Evolutionary conservation across 2,113 vertebrate genomes (phyloP).

Genomic region (Ceyx cyanopectus): DNA sequence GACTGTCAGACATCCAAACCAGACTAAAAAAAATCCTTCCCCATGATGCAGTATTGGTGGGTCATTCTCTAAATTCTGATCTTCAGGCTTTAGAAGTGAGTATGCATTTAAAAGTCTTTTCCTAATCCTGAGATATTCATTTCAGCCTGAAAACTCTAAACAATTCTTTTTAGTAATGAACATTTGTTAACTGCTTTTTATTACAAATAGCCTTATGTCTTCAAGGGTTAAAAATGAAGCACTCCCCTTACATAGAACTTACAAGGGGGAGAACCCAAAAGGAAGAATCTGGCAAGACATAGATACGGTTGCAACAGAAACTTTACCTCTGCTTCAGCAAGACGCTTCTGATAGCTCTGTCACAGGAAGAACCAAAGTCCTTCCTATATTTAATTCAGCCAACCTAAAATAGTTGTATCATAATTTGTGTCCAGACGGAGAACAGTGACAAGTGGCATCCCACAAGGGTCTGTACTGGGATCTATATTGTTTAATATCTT

Average conservation of each 20-base stretch:
- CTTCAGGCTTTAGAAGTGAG: conserved; percentile 86
- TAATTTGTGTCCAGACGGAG: not conserved
- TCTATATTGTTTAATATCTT: too few species aligned
- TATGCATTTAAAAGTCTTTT: not conserved
- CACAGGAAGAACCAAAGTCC: not conserved
- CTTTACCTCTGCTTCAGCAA: not conserved
- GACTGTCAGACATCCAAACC: conserved; percentile 82
- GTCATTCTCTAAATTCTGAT: conserved; percentile 87
- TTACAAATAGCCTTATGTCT: not conserved
- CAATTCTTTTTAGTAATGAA: not conserved
- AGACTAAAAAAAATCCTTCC: conserved; percentile 82
- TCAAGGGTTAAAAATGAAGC: not conserved
- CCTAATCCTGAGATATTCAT: not conserved
- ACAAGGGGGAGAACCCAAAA: not conserved
- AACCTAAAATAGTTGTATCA: not conserved
- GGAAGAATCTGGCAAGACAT: not conserved
- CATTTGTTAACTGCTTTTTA: not conserved
- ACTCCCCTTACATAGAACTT: not conserved
- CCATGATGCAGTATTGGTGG: conserved; percentile 87
- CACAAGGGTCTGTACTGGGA: too few species aligned
- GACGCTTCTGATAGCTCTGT: not conserved
- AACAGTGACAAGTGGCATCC: too few species aligned
- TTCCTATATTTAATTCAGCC: not conserved
- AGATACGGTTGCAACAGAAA: not conserved
- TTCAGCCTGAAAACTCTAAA: not conserved